Evolutionary conservation across 2,113 vertebrate species (phyloP).

Genomic region (Coreoperca whiteheadi): DNA sequence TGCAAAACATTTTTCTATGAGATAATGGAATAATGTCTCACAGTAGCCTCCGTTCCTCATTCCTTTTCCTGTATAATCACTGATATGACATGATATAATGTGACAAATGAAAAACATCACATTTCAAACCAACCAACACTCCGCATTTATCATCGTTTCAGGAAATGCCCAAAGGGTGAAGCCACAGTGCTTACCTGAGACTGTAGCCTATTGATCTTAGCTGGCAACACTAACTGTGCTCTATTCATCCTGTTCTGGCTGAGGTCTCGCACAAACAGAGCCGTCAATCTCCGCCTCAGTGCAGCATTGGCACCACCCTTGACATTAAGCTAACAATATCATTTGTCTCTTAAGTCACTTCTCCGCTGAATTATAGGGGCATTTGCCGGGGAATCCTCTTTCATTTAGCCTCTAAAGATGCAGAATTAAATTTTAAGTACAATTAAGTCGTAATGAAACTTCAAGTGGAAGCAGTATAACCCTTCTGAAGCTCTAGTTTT

Average conservation of each 20-base stretch:
- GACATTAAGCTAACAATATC: constrained; percentile 76
- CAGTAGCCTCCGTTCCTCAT: constrained; percentile 52
- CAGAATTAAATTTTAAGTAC: constrained; percentile 74
- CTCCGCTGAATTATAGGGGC: constrained; percentile 43
- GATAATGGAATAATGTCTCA: constrained; percentile 73
- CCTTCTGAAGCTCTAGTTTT: constrained; percentile 53
- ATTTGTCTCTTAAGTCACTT: constrained; percentile 69
- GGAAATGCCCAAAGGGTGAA: constrained; percentile 70
- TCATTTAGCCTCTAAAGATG: constrained; percentile 67
- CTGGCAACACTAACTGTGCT: constrained; percentile 71
- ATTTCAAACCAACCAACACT: constrained; percentile 62
- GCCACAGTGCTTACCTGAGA: constrained; percentile 71
- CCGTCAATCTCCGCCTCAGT: constrained; percentile 73
- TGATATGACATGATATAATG: constrained; percentile 75
- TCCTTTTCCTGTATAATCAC: constrained; percentile 74
- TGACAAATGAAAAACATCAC: constrained; percentile 78
- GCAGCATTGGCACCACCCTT: constrained; percentile 62
- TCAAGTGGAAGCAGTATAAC: constrained; percentile 57
- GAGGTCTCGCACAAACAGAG: constrained; percentile 74
- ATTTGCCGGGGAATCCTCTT: constrained; percentile 44
- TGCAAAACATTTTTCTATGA: constrained; percentile 66
- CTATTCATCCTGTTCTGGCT: constrained; percentile 74
- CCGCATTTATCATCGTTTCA: constrained; percentile 73
- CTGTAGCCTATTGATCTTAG: constrained; percentile 78
- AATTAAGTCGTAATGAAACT: constrained; percentile 76